A percentile compares a stretch with the other conserved stretches of the same genome.
Conservation (phyloP, 2,797 vertebrate species). For the Rhinatrema bivittatum region DNA sequence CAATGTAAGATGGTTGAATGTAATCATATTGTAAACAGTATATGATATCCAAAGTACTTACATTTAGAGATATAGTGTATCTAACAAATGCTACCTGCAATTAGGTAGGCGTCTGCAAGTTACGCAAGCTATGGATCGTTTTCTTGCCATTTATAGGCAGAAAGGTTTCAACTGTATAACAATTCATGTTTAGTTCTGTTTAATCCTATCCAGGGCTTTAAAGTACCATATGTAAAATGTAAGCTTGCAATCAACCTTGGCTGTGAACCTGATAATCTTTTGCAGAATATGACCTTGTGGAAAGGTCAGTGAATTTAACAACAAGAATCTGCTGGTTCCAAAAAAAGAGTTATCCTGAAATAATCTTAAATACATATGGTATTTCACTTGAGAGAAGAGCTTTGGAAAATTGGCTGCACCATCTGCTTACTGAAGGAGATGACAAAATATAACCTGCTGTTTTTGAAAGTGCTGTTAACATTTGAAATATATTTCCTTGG, state of each 20-base stretch:
- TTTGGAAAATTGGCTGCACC: slow-evolving; percentile 55
- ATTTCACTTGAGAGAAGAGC: slow-evolving; percentile 41
- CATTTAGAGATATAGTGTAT: too few relatives aligned
- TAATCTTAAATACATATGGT: slow-evolving; percentile 57
- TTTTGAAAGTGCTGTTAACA: slow-evolving; percentile 36
- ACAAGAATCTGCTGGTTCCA: slow-evolving; percentile 21
- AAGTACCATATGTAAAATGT: neutral
- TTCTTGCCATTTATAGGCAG: neutral
- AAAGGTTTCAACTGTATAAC: neutral
- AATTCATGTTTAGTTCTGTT: neutral
- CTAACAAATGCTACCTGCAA: too few relatives aligned
- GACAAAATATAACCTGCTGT: slow-evolving; percentile 41
- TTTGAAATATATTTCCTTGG: slow-evolving; percentile 1
- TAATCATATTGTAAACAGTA: too few relatives aligned
- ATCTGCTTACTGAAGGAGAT: slow-evolving; percentile 33
- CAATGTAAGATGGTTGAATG: too few relatives aligned
- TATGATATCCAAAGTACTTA: too few relatives aligned
- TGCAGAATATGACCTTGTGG: slow-evolving; percentile 18
- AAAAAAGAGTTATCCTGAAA: slow-evolving; percentile 34
- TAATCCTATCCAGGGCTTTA: neutral
- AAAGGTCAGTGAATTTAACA: slow-evolving; percentile 42
- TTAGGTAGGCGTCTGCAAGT: too few relatives aligned
- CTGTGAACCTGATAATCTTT: slow-evolving; percentile 16
- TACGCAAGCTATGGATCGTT: too few relatives aligned
- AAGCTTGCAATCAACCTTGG: neutral